Evolutionary conservation across 2,113 vertebrate species (phyloP).

Genomic region (Seriola dumerili): DNA sequence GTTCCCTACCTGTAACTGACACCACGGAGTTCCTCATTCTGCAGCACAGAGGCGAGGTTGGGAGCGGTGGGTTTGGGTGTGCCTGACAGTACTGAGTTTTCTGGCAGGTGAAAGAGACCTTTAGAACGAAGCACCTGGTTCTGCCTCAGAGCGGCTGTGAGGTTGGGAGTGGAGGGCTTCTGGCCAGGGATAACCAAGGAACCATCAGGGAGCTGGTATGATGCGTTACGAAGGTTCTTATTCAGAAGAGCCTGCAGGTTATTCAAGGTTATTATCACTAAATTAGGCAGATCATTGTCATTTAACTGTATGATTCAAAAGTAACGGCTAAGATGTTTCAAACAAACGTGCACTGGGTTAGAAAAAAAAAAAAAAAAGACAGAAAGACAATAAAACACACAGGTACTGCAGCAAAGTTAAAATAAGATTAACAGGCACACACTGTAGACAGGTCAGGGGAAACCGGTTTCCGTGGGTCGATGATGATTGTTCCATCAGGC

Average conservation of each 20-base stretch:
- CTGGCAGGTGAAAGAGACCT: constrained; percentile 65
- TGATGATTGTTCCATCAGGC: constrained; percentile 83
- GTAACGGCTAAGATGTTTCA: not conserved
- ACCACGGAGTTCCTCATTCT: constrained; percentile 59
- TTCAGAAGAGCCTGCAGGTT: constrained; percentile 77
- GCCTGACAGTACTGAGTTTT: constrained; percentile 71
- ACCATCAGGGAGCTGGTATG: constrained; percentile 75
- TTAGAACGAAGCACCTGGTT: constrained; percentile 65
- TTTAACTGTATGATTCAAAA: not conserved
- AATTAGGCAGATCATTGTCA: not conserved
- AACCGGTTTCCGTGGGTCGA: constrained; percentile 77
- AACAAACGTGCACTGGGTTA: not conserved
- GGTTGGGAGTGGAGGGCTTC: constrained; percentile 64
- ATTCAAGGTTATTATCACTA: constrained; percentile 3
- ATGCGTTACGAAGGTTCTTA: constrained; percentile 68
- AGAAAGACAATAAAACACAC: not conserved
- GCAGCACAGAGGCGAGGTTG: constrained; percentile 66
- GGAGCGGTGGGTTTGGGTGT: constrained; percentile 72
- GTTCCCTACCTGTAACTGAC: constrained; percentile 58
- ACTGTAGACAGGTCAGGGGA: constrained; percentile 75
- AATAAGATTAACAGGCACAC: constrained; percentile 26
- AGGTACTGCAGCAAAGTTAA: not conserved
- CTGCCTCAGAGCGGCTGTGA: constrained; percentile 68
- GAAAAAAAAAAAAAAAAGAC: not conserved
- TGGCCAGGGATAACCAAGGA: constrained; percentile 76